Conservation (phyloP, 2,888 invertebrate species). For the Drosophila antonietae region DNA sequence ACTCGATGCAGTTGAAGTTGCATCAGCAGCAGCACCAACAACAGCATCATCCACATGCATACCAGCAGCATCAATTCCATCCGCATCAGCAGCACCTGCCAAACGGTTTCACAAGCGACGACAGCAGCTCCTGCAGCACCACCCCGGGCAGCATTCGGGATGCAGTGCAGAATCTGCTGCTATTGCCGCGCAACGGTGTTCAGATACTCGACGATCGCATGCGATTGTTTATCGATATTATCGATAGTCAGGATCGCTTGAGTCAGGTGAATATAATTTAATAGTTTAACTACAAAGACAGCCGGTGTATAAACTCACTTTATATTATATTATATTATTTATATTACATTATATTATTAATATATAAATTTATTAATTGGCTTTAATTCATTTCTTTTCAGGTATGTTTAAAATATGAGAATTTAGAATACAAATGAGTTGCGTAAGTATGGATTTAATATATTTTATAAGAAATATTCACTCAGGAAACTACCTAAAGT, state of each 20-base stretch:
- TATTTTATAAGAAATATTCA: neutral
- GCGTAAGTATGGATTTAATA: constrained; percentile 42
- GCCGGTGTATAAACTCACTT: constrained; percentile 20
- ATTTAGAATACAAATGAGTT: neutral
- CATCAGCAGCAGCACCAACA: constrained; percentile 72
- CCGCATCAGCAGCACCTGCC: constrained; percentile 71
- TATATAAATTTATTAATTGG: neutral
- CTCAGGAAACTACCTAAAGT: neutral
- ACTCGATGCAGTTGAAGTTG: constrained; percentile 82
- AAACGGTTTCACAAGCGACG: constrained; percentile 78
- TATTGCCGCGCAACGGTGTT: constrained; percentile 90
- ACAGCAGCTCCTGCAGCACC: constrained; percentile 83
- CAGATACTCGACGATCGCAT: constrained; percentile 92
- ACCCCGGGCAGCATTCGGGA: constrained; percentile 89
- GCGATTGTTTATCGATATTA: constrained; percentile 91
- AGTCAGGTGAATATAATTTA: constrained; percentile 88
- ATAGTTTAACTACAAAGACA: constrained; percentile 29
- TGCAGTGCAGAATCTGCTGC: constrained; percentile 89
- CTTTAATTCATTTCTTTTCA: constrained; percentile 39
- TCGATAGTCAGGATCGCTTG: constrained; percentile 92
- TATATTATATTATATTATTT: neutral
- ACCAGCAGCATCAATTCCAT: constrained; percentile 42
- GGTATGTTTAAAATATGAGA: constrained; percentile 43
- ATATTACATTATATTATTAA: neutral
- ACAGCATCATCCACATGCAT: constrained; percentile 74